Percentiles rank a stretch among this genome's conserved stretches.
Evolutionary conservation across 2,888 invertebrate species (phyloP).

Genomic region (Hedychridium roseum): DNA sequence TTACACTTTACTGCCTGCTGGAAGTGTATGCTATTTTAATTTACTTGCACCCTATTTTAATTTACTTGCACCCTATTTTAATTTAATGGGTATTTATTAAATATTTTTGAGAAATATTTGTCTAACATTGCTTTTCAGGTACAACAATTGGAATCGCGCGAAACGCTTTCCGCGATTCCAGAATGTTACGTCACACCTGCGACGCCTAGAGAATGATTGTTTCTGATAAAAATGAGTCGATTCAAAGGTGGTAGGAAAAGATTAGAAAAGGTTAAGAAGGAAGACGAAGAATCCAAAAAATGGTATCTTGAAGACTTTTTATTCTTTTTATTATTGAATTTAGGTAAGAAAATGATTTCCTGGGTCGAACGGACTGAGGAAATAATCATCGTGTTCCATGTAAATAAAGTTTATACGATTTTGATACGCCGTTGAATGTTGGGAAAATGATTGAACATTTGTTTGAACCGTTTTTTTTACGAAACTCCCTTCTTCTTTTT

Average conservation of each 20-base stretch:
- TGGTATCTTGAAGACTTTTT: too few species aligned
- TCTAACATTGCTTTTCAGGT: constrained; percentile 40
- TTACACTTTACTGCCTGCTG: background rate
- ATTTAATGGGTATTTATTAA: too few species aligned
- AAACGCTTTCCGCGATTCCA: constrained; percentile 52
- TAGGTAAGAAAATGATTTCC: too few species aligned
- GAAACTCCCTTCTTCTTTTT: too few species aligned
- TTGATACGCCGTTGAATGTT: too few species aligned
- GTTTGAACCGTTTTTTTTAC: too few species aligned
- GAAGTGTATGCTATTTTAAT: background rate
- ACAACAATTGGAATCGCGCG: constrained; percentile 53
- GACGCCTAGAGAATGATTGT: constrained; percentile 17
- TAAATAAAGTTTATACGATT: too few species aligned
- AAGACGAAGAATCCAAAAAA: background rate
- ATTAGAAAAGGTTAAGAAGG: background rate
- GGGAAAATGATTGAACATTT: too few species aligned
- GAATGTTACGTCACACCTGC: constrained; percentile 39
- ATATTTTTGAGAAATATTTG: constrained; percentile 6
- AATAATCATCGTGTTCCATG: too few species aligned
- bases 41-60: background rate
- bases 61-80: too few species aligned
- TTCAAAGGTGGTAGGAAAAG: background rate
- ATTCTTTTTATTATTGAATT: too few species aligned
- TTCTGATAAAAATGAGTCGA: background rate
- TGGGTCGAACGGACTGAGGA: too few species aligned